Evolutionary conservation across 1,140 invertebrate species (phyloP).

Genomic region (Mamestra configurata): DNA sequence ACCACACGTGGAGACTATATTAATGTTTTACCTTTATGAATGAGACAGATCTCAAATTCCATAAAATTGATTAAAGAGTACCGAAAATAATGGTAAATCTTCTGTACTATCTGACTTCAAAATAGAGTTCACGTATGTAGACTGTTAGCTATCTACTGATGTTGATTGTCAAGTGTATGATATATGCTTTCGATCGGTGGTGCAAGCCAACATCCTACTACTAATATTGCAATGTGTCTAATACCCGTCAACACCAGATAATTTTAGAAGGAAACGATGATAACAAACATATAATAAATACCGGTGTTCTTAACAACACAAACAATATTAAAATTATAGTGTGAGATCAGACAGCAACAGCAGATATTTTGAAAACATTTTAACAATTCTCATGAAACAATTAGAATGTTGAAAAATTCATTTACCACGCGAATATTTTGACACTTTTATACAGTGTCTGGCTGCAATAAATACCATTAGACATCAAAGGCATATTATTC

Average conservation of each 20-base stretch:
- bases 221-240: conserved; percentile 13
- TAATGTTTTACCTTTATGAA: neutral
- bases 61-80: neutral
- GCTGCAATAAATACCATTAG: conserved; percentile 3
- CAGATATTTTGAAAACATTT: neutral
- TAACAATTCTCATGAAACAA: neutral
- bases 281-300: neutral
- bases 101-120: neutral
- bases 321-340: neutral
- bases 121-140: neutral
- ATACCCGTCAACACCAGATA: conserved; percentile 5
- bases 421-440: conserved; percentile 4
- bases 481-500: conserved; percentile 5
- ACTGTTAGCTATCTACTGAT: neutral
- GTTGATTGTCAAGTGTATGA: conserved; percentile 25
- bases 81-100: neutral
- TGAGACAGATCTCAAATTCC: neutral
- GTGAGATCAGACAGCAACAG: neutral
- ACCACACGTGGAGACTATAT: no score
- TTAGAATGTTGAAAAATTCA: conserved; percentile 18
- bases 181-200: neutral
- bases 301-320: neutral
- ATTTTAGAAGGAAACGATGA: neutral
- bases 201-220: conserved; percentile 20
- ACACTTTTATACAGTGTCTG: conserved; percentile 1